Evolutionary conservation across 2,888 invertebrate species (phyloP), one percentile per base, ranked within the genome.

Genomic region (Drosophila flavopinicola): DNA sequence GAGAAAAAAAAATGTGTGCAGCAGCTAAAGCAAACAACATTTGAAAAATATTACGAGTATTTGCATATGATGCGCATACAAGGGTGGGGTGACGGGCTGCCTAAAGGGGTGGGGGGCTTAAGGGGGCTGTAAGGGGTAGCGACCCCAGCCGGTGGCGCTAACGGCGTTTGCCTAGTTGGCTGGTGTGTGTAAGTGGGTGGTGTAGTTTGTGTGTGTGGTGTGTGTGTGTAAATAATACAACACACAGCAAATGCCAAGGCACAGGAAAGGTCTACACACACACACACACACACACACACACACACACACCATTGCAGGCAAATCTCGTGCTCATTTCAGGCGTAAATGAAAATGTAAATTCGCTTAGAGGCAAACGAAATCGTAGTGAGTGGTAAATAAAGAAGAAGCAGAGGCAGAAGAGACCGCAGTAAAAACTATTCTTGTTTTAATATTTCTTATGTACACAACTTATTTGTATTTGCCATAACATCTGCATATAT

Each of bases 1-100:
- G n/a, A n/a, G n/a, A 58, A 48, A 32, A 66, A 75, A 75, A 69
- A 54, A 66, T 79, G 75, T 66, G 51, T 67, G 64, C 78, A 63
- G 68, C 58, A 4, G 74, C 66, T 59, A 86, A 84, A 75, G 82
- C 75, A 87, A 87, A 82, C 77, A 79, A 82, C 82, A 83, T 83
- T 83, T 83, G 82, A 83, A 87, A 86, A 87, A 82, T 82, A 82
- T 82, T 78, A 78, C 83, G 83, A 85, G 68, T 82, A 82, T 83
- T 83, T 83, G 82, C 82, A 83, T 83, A 86, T 82, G 80, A 82
- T 66, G 59, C 54, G 73, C 51, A 42, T 32, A 38, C 42, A 20
- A 39, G 33, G 20, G 25, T 27, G 33, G 15, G 23, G 45, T 11
- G 17, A 15, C 11, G 3, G 17, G 11, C 20, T n/a, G 38, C n/a